phyloP scores from a whole-genome alignment of 2,888 invertebrate species.

The Drosophila multiciliata region DNA sequence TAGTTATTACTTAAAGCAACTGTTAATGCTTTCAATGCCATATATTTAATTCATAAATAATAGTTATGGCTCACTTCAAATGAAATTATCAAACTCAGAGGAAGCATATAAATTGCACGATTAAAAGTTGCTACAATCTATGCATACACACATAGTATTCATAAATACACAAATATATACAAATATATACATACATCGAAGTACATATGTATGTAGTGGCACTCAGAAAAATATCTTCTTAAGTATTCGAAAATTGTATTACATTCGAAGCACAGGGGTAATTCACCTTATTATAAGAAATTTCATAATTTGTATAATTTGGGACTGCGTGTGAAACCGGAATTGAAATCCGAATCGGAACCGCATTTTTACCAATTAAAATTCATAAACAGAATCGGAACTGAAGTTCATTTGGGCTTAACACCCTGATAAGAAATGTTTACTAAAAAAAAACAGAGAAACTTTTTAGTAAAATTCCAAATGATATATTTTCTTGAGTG shows the following conservation, averaged over 20 bases:
- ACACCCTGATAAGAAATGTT: neutral
- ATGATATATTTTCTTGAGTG: neutral
- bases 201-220: neutral
- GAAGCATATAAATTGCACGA: constrained; percentile 55
- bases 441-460: neutral
- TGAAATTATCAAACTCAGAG: constrained; percentile 37
- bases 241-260: neutral
- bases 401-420: neutral
- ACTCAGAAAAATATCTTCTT: neutral
- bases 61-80: constrained; percentile 13
- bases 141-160: neutral
- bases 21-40: constrained; percentile 4
- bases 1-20: neutral
- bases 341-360: neutral
- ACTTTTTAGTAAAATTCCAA: neutral
- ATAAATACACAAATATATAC: constrained; percentile 7
- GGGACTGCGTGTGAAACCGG: neutral
- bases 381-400: neutral
- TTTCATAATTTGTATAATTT: neutral
- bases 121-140: constrained; percentile 43
- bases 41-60: constrained; percentile 21
- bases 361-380: neutral
- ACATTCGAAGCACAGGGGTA: neutral
- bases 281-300: neutral
- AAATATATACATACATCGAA: neutral